phyloP scores from a whole-genome alignment of 2,888 invertebrate genomes.

The Eupithecia abbreviata region DNA sequence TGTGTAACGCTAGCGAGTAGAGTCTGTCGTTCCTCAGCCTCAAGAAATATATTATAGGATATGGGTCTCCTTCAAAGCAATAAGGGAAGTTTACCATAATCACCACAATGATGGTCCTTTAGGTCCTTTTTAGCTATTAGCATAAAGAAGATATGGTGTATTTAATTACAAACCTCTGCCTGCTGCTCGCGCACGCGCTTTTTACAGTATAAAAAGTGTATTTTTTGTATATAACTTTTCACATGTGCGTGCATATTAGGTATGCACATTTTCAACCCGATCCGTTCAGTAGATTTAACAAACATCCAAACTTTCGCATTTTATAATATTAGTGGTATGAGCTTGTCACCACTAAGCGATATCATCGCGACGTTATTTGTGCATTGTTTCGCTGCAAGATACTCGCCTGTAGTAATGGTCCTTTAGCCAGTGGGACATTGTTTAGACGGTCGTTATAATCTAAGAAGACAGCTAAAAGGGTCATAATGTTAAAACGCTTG shows the following conservation, averaged over 20 bases:
- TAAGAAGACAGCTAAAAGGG: slow-evolving; percentile 20
- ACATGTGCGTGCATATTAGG: too few species aligned
- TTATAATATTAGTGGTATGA: too few species aligned
- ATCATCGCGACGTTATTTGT: neutral
- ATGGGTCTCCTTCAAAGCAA: too few species aligned
- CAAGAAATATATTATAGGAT: too few species aligned
- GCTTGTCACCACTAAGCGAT: neutral
- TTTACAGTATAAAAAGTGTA: too few species aligned
- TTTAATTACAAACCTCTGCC: too few species aligned
- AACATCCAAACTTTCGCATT: too few species aligned
- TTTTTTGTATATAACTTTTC: too few species aligned
- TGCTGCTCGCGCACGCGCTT: too few species aligned
- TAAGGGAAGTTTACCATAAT: neutral
- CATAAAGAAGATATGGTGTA: neutral
- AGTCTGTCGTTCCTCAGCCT: neutral
- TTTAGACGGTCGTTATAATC: slow-evolving; percentile 12
- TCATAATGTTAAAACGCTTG: slow-evolving; percentile 4
- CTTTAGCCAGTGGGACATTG: slow-evolving; percentile 15
- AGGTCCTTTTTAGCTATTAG: neutral
- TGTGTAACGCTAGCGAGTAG: neutral
- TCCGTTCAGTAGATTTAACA: too few species aligned
- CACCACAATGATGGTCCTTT: neutral
- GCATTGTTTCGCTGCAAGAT: neutral
- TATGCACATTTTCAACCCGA: too few species aligned
- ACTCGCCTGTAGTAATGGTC: neutral